A percentile compares a stretch with the other conserved stretches of the same genome.
Evolutionary conservation across 2,797 vertebrate genomes (phyloP).

Genomic region (Microhierax caerulescens): DNA sequence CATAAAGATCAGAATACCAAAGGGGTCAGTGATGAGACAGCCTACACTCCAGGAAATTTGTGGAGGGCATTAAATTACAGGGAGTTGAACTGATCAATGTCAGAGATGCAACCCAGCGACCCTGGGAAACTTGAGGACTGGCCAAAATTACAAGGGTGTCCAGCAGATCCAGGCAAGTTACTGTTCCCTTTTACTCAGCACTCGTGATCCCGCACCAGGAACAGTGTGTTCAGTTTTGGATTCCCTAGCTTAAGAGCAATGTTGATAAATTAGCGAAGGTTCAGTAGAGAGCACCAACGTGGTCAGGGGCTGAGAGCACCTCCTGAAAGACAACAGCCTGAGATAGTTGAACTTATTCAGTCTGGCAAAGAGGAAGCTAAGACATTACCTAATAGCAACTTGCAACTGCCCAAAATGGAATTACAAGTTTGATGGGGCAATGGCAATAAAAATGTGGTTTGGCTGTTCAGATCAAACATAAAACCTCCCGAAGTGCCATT

Average conservation of each 20-base stretch:
- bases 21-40: neutral
- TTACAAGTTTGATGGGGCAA: neutral
- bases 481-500: neutral
- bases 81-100: neutral
- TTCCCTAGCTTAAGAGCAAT: neutral
- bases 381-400: neutral
- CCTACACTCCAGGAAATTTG: neutral
- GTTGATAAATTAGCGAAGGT: neutral
- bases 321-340: fast-evolving
- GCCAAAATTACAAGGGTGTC: neutral
- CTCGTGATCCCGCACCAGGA: neutral
- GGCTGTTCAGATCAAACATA: neutral
- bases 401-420: neutral
- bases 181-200: neutral
- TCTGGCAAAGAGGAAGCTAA: neutral
- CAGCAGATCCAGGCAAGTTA: neutral
- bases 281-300: neutral
- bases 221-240: neutral
- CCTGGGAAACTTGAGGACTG: neutral
- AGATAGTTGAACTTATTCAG: neutral
- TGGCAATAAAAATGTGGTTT: neutral
- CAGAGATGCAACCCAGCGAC: neutral
- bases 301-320: neutral
- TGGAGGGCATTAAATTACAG: neutral
- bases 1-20: neutral